These are phyloP conservation scores for Neocrepidodera transversa DNA, from an alignment of 2,888 invertebrate genomes.

Conservation along the genomic window DNA sequence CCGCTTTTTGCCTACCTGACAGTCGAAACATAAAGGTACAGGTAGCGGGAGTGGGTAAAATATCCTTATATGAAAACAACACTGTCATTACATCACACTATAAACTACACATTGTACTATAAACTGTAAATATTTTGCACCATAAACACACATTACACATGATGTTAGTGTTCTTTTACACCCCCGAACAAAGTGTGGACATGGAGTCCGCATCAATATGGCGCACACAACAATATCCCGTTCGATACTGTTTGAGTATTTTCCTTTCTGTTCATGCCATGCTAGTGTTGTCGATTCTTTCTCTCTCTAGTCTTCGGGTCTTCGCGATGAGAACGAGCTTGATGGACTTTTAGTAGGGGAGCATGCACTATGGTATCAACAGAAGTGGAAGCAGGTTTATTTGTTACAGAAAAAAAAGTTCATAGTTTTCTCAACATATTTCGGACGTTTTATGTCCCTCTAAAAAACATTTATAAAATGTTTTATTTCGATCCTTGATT, in stretches of 20 bases:
- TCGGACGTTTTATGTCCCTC: too few species aligned
- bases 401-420: too few species aligned
- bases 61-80: conserved; percentile 23
- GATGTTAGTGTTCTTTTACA: conserved; percentile 31
- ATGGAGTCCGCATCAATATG: conserved; percentile 38
- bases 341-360: conserved; percentile 28
- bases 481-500: too few species aligned
- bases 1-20: conserved; percentile 29
- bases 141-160: conserved; percentile 24
- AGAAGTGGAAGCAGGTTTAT: too few species aligned
- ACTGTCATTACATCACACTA: conserved; percentile 28
- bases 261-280: conserved; percentile 24
- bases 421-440: too few species aligned
- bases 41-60: conserved; percentile 28
- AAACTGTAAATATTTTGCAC: conserved; percentile 17
- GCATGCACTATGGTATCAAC: background rate
- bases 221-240: conserved; percentile 42
- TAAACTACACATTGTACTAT: conserved; percentile 28
- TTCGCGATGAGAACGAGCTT: conserved; percentile 20
- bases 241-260: conserved; percentile 44
- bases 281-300: conserved; percentile 20
- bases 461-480: too few species aligned
- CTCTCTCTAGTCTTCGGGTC: conserved; percentile 25
- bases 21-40: conserved; percentile 27
- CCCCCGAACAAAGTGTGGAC: conserved; percentile 34